A percentile compares a stretch with the other conserved stretches of the same genome.
These are phyloP conservation scores for Ochropacha duplaris DNA, from an alignment of 2,888 invertebrate genomes.

Conservation along the genomic window DNA sequence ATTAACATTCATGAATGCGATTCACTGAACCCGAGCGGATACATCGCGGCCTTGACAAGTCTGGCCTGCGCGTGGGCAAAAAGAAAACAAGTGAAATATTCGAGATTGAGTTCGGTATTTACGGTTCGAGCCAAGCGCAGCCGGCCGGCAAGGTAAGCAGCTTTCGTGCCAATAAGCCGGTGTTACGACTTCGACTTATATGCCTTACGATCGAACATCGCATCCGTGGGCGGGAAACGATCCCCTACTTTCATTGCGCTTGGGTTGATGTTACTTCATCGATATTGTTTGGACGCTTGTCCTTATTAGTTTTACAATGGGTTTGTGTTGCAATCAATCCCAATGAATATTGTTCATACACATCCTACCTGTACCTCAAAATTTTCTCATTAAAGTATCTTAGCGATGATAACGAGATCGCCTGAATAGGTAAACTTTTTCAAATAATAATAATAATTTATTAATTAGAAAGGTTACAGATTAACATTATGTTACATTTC, in stretches of 20 bases:
- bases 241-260: conserved; percentile 35
- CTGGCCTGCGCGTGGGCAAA: conserved; percentile 32
- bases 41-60: conserved; percentile 56
- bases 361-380: no score
- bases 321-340: conserved; percentile 2
- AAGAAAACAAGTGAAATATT: conserved; percentile 49
- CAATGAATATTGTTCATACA: background rate
- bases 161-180: conserved; percentile 56
- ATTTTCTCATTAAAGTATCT: no score
- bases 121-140: conserved; percentile 45
- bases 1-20: conserved; percentile 41
- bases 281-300: conserved; percentile 17
- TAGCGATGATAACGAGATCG: no score
- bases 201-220: conserved; percentile 10
- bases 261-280: conserved; percentile 24
- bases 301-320: conserved; percentile 16
- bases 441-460: no score
- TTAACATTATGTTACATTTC: no score
- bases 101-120: conserved; percentile 38
- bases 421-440: no score
- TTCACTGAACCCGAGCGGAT: conserved; percentile 56
- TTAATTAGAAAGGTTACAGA: no score
- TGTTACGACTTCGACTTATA: conserved; percentile 28
- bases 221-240: conserved; percentile 44
- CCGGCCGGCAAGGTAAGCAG: conserved; percentile 67